Evolutionary conservation across 1,140 invertebrate species (phyloP), one percentile per base, ranked within the genome.

Genomic region (Semibalanus balanoides): DNA sequence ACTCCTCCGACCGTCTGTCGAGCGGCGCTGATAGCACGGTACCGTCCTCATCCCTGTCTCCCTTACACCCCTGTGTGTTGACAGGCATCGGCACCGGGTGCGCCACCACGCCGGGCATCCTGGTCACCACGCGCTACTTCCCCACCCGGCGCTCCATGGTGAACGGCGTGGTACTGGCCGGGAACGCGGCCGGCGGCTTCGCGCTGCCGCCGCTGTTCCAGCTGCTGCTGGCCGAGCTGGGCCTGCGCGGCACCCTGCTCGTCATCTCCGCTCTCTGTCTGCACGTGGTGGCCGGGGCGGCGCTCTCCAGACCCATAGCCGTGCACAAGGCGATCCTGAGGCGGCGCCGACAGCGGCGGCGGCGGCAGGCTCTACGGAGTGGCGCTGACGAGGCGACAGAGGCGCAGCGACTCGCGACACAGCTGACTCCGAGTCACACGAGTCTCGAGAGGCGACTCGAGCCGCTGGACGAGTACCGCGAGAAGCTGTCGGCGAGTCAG

Each of bases 41-140:
- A n/a, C n/a, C n/a, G n/a, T n/a, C n/a, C n/a, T n/a, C n/a, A n/a
- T n/a, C n/a, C n/a, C n/a, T n/a, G n/a, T n/a, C n/a, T 40, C 35
- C 35, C 35, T 40, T 5, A 40, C 35, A 1, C 51, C 35, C 22
- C 11, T 25, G 14, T 64, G 22, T 25, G 51, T n/a, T 79, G 80
- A n/a, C 81, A 91, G 91, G 91, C 74, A 90, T 92, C 74, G 91
- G 91, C 0, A 89, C 90, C 5, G 91, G 90, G 0, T 83, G 92
- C 0, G 90, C 90, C 0, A 92, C 91, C 19, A 92, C 93, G 7
- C 92, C 93, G 31, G 94, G 93, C 0, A 91, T 96, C n/a, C 93
- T 94, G 82, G 93, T 95, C 80, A 92, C 94, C 71, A 93, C 92
- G 17, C 91, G 91, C 71, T 96, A 95, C 83, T 96, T 95, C 83